Conservation (phyloP, 1,140 invertebrate species). For the Himalopsyche phryganea region DNA sequence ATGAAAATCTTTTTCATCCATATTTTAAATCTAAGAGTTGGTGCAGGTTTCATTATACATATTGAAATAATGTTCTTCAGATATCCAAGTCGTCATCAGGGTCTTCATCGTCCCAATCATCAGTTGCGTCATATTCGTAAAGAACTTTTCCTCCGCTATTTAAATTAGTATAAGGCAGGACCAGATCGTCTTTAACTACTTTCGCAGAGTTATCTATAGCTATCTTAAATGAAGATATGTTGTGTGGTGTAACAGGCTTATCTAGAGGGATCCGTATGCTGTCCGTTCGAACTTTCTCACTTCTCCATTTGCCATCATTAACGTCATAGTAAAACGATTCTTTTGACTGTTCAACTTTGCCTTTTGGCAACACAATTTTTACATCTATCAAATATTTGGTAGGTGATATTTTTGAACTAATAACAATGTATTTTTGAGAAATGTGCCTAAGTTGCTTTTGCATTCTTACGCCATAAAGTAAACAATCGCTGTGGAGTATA, state of each 20-base stretch:
- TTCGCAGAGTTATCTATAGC: conserved; percentile 54
- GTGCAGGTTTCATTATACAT: too few relatives aligned
- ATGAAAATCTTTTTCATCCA: too few relatives aligned
- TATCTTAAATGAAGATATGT: conserved; percentile 58
- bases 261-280: conserved; percentile 41
- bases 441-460: conserved; percentile 48
- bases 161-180: conserved; percentile 56
- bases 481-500: conserved; percentile 51
- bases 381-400: conserved; percentile 42
- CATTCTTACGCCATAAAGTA: conserved; percentile 43
- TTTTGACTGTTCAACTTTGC: conserved; percentile 49
- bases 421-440: conserved; percentile 44
- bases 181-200: conserved; percentile 51
- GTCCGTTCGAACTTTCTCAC: conserved; percentile 41
- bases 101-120: conserved; percentile 64
- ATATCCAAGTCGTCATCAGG: conserved; percentile 62
- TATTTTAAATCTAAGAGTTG: too few relatives aligned
- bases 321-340: conserved; percentile 46
- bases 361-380: conserved; percentile 44
- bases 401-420: conserved; percentile 38
- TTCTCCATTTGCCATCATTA: conserved; percentile 41
- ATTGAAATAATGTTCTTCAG: too few relatives aligned
- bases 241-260: conserved; percentile 41
- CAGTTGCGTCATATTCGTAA: conserved; percentile 56
- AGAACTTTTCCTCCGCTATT: conserved; percentile 50